Conservation (phyloP, 2,797 vertebrate genomes). For the Notolepis coatsorum region DNA sequence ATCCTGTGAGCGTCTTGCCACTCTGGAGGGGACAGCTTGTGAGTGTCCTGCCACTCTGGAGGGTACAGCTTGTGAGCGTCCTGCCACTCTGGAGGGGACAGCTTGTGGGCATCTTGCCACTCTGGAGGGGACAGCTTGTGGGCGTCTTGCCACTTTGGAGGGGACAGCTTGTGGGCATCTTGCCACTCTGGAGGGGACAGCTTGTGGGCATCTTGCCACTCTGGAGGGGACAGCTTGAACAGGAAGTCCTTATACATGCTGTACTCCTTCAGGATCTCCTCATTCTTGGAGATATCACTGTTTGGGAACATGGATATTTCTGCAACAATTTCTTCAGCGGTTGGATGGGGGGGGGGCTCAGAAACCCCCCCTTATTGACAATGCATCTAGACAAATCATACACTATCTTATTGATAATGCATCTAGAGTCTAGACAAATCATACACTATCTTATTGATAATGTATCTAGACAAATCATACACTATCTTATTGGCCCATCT, state of each 20-base stretch:
- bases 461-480: no score
- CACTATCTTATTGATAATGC: no score
- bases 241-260: slow-evolving; percentile 88
- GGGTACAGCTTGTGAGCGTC: slow-evolving; percentile 86
- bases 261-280: slow-evolving; percentile 87
- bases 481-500: no score
- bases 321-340: background rate
- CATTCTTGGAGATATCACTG: slow-evolving; percentile 86
- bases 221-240: slow-evolving; percentile 86
- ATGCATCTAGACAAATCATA: no score
- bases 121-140: slow-evolving; percentile 89
- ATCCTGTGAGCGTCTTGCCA: no score
- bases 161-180: no score
- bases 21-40: no score
- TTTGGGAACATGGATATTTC: background rate
- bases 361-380: no score
- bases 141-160: slow-evolving; percentile 43
- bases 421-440: no score
- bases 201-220: slow-evolving; percentile 87
- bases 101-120: slow-evolving; percentile 84
- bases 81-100: slow-evolving; percentile 90
- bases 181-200: no score
- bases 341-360: no score
- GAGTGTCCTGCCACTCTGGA: slow-evolving; percentile 86
- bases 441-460: no score